A percentile compares a stretch with the other conserved stretches of the same genome.
Evolutionary conservation across 2,888 invertebrate genomes (phyloP).

Genomic region (Caprella mutica): DNA sequence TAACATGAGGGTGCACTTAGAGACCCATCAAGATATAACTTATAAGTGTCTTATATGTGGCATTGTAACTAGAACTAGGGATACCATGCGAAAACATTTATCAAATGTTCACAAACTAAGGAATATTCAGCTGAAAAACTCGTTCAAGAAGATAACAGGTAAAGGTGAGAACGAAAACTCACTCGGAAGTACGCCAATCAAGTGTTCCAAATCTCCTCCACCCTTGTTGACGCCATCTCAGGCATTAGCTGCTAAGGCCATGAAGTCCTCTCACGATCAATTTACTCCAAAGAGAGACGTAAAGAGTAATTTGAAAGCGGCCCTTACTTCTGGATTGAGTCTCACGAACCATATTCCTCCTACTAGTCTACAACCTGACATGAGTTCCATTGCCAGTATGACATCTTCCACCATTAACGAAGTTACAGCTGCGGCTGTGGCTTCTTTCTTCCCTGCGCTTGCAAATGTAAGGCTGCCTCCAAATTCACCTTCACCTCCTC

Average conservation of each 20-base stretch:
- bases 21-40: constrained; percentile 34
- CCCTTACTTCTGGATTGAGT: background rate
- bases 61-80: constrained; percentile 34
- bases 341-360: background rate
- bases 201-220: constrained; percentile 2
- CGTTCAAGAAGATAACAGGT: constrained; percentile 33
- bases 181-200: background rate
- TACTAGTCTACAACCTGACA: constrained; percentile 7
- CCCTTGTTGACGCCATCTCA: background rate
- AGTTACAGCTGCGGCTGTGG: constrained; percentile 21
- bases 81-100: constrained; percentile 35
- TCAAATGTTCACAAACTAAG: constrained; percentile 35
- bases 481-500: too few species aligned
- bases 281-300: background rate
- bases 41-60: constrained; percentile 35
- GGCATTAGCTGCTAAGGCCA: constrained; percentile 3
- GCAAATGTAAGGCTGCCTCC: too few species aligned
- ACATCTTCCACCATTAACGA: constrained; percentile 14
- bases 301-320: background rate
- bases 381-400: constrained; percentile 15
- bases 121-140: constrained; percentile 33
- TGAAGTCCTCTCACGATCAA: background rate
- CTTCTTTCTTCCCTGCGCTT: background rate
- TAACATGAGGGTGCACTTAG: constrained; percentile 35
- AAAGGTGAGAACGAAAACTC: constrained; percentile 7